Evolutionary conservation across 1,140 invertebrate species (phyloP).

Genomic region (Pseudoatta argentina): DNA sequence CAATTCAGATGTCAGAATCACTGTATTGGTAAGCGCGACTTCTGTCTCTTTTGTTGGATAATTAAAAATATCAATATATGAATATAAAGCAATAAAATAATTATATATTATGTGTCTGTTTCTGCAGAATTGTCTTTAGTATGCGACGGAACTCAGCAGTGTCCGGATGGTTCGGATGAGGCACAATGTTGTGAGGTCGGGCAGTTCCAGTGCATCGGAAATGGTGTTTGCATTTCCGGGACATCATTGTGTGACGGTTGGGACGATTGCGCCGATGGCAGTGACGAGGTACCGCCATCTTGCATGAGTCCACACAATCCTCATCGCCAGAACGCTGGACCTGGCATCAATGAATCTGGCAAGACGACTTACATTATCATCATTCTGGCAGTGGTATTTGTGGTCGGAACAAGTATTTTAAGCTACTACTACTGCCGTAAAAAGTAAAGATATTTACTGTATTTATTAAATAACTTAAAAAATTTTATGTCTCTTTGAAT

Average conservation of each 20-base stretch:
- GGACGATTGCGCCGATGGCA: constrained; percentile 91
- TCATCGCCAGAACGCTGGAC: constrained; percentile 74
- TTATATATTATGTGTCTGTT: background rate
- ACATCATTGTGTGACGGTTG: constrained; percentile 89
- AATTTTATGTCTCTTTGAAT: background rate
- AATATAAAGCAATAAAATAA: constrained; percentile 35
- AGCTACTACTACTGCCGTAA: constrained; percentile 77
- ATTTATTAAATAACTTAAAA: background rate
- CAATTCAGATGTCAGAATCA: constrained; percentile 92
- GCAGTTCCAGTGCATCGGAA: constrained; percentile 89
- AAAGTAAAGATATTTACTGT: constrained; percentile 22
- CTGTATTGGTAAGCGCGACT: constrained; percentile 90
- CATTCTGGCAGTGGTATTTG: constrained; percentile 83
- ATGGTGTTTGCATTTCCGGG: constrained; percentile 88
- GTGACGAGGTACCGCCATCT: constrained; percentile 89
- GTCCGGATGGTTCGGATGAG: constrained; percentile 90
- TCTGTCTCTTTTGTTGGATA: background rate
- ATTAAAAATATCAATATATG: constrained; percentile 4
- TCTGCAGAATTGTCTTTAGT: constrained; percentile 86
- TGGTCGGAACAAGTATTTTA: constrained; percentile 85
- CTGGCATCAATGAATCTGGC: constrained; percentile 78
- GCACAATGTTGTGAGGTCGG: constrained; percentile 87
- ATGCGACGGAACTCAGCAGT: constrained; percentile 92
- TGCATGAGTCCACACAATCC: constrained; percentile 85
- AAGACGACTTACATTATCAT: constrained; percentile 86